Percentiles rank a stretch among this genome's conserved stretches.
Conservation (phyloP, 1,140 invertebrate genomes). For the Brachionus asplanchnoidis region DNA sequence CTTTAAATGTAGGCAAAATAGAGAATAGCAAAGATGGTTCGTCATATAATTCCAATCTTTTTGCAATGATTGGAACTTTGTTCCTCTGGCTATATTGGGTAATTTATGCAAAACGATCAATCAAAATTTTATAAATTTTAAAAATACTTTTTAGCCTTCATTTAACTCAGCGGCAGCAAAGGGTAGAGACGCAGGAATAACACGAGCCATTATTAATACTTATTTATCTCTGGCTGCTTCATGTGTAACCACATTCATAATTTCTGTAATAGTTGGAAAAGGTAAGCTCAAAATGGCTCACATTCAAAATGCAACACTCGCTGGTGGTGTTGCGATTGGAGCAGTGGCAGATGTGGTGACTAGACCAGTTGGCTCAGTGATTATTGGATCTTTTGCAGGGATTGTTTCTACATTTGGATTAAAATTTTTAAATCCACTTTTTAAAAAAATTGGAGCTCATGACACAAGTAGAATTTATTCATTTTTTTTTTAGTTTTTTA, state of each 20-base stretch:
- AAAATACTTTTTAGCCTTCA: slow-evolving; percentile 62
- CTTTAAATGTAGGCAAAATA: slow-evolving; percentile 56
- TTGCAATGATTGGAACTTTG: slow-evolving; percentile 76
- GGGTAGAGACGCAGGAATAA: slow-evolving; percentile 63
- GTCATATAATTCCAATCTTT: slow-evolving; percentile 76
- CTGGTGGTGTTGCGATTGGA: slow-evolving; percentile 64
- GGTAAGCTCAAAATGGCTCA: slow-evolving; percentile 48
- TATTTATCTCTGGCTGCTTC: slow-evolving; percentile 78
- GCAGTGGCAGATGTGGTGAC: slow-evolving; percentile 71
- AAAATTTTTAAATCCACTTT: slow-evolving; percentile 70
- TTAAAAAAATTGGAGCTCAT: slow-evolving; percentile 27
- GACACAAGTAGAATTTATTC: neutral
- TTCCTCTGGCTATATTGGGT: slow-evolving; percentile 27
- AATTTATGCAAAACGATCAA: neutral
- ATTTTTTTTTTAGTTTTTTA: neutral
- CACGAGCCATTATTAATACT: slow-evolving; percentile 84
- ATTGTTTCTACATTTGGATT: slow-evolving; percentile 78
- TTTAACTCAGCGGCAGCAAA: slow-evolving; percentile 77
- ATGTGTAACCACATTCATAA: slow-evolving; percentile 73
- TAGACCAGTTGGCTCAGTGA: slow-evolving; percentile 75
- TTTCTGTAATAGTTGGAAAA: slow-evolving; percentile 70
- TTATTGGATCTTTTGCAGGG: slow-evolving; percentile 74
- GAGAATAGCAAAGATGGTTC: slow-evolving; percentile 65
- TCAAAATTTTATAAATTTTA: too few relatives aligned
- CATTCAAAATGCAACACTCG: slow-evolving; percentile 60